Evolutionary conservation across 2,113 vertebrate species (phyloP).

Genomic region (Epinephelus moara): DNA sequence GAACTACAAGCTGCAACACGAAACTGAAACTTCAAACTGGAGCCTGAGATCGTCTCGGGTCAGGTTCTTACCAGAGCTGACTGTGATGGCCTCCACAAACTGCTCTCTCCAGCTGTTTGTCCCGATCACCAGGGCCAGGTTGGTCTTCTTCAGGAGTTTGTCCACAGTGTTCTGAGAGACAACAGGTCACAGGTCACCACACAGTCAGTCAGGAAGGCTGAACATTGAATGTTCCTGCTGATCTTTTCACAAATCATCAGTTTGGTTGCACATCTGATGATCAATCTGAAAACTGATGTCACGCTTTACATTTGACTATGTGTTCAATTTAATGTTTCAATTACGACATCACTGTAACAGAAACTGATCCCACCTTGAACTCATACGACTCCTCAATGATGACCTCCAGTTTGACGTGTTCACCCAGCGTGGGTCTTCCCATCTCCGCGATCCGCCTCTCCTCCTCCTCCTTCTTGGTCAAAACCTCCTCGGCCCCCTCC

Average conservation of each 20-base stretch:
- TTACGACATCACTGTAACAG: too few species aligned
- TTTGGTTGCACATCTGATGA: neutral
- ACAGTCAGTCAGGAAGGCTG: too few species aligned
- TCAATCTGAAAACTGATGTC: neutral
- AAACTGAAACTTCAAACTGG: too few species aligned
- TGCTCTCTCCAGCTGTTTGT: slow-evolving; percentile 99
- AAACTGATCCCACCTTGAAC: slow-evolving; percentile 89
- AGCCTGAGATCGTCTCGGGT: neutral
- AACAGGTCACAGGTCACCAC: neutral
- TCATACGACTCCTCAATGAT: slow-evolving; percentile 98
- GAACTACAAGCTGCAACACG: too few species aligned
- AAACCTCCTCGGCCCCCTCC: slow-evolving; percentile 83
- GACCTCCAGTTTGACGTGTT: slow-evolving; percentile 91
- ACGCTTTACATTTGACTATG: neutral
- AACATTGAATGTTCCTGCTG: neutral
- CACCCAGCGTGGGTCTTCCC: slow-evolving; percentile 92
- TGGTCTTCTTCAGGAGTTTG: slow-evolving; percentile 99
- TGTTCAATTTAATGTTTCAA: neutral
- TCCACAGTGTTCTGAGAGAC: slow-evolving; percentile 93
- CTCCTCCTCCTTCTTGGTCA: slow-evolving; percentile 92
- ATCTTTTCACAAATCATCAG: neutral
- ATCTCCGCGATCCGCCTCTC: slow-evolving; percentile 92
- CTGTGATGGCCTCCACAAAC: slow-evolving; percentile 95
- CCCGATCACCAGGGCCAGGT: slow-evolving; percentile 95
- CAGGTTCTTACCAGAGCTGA: slow-evolving; percentile 68